Evolutionary conservation across 1,140 invertebrate species (phyloP).

Genomic region (Lucilia sericata): DNA sequence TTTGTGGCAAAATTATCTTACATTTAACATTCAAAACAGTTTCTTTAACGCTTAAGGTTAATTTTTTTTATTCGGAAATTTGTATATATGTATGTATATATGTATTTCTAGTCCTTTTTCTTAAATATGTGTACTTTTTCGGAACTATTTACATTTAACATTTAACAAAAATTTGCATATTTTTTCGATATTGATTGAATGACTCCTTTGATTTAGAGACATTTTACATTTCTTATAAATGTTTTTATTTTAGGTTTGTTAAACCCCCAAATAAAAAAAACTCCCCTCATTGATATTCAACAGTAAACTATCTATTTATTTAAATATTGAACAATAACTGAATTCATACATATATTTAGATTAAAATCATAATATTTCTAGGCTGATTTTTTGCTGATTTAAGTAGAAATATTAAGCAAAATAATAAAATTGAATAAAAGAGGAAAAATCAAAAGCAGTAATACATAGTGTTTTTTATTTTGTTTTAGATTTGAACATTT

Average conservation of each 20-base stretch:
- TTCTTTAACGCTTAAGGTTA: too few species aligned
- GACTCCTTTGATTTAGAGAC: conserved; percentile 2
- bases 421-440: too few species aligned
- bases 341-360: not conserved
- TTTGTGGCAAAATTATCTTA: too few species aligned
- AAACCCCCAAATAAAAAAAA: too few species aligned
- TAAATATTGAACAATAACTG: conserved; percentile 9
- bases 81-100: not conserved
- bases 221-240: not conserved
- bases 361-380: not conserved
- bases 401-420: not conserved
- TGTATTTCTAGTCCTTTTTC: not conserved
- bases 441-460: too few species aligned
- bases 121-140: not conserved
- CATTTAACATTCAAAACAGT: too few species aligned
- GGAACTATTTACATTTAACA: not conserved
- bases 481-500: too few species aligned
- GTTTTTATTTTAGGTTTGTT: not conserved
- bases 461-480: too few species aligned
- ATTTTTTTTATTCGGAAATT: too few species aligned
- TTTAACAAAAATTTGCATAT: not conserved
- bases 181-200: not conserved
- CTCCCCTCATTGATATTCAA: not conserved
- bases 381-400: conserved; percentile 2
- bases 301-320: conserved; percentile 1